These are phyloP conservation scores for Chloromyia formosa DNA, from an alignment of 2,888 invertebrate species.

Conservation along the genomic window DNA sequence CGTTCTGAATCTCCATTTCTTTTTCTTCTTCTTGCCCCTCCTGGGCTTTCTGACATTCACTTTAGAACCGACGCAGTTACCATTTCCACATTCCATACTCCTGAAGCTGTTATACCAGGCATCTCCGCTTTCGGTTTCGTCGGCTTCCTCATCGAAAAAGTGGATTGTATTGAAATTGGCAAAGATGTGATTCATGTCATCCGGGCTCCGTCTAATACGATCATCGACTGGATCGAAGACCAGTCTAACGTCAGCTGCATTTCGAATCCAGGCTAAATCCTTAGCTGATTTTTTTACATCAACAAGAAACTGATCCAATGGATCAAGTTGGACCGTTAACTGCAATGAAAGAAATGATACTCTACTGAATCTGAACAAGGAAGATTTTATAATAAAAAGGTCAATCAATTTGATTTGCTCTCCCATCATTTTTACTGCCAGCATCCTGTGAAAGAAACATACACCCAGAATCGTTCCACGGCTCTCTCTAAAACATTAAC, in stretches of 20 bases:
- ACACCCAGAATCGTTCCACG: too few species aligned
- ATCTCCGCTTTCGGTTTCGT: constrained; percentile 45
- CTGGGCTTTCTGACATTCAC: background rate
- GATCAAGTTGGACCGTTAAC: constrained; percentile 10
- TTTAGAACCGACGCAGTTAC: constrained; percentile 20
- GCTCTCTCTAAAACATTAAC: too few species aligned
- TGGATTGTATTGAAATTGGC: constrained; percentile 35
- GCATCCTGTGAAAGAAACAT: too few species aligned
- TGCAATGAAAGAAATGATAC: constrained; percentile 12
- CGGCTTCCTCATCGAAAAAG: constrained; percentile 13
- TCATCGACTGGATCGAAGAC: background rate
- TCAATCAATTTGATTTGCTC: too few species aligned
- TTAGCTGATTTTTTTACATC: constrained; percentile 22
- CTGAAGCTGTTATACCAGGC: constrained; percentile 50
- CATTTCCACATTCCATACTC: constrained; percentile 47
- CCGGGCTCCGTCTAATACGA: background rate
- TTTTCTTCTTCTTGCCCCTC: constrained; percentile 7
- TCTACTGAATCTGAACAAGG: background rate
- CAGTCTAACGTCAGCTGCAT: constrained; percentile 6
- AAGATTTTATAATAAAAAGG: background rate
- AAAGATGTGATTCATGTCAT: constrained; percentile 10
- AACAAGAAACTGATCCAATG: constrained; percentile 41
- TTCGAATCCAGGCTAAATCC: constrained; percentile 46
- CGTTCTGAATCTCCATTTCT: background rate
- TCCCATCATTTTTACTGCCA: too few species aligned